Evolutionary conservation across 2,113 vertebrate species (phyloP), one percentile per base, ranked within the genome.

Genomic region (Nycticryphes semicollaris): DNA sequence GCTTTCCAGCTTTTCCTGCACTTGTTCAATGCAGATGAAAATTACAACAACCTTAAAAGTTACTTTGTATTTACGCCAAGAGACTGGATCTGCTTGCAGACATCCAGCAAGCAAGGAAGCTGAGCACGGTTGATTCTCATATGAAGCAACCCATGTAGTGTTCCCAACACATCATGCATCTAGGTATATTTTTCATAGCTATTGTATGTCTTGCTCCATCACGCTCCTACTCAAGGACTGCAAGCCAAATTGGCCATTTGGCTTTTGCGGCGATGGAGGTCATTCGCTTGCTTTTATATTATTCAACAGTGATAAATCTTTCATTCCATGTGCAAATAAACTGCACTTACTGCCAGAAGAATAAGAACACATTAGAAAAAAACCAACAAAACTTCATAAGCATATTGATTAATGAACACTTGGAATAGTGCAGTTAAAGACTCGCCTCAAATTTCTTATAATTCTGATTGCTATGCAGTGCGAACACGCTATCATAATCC

Each of bases 81-180:
- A 76, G 47, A 24, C 33, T 69, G 25, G 23, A 57, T 45, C 57
- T 86, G 23, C 47, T 43, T 41, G 59, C 20, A 63, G 78, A 35
- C 16, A 54, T 23, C 31, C 45, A 69, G 15, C n/a, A 62, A 73
- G n/a, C 14, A 67, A 57, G 67, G 4, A 73, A 33, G 48, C 59
- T 69, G 35, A 20, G 23, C 23, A 4, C 3, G 18, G 18, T 16
- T 35, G 31, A 64, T 37, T 43, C 2, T 5, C 15, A 5, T 24
- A 31, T 0, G 0, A 72, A 75, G 0, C 4, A 28, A 12, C 22
- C 57, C 1, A 5, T 41, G 31, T 47, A 39, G 14, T 43, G 14
- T 37, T 63, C 20, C 39, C 66, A 63, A 60, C 0, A 2, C 23
- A 21, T 28, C 35, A 1, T 9, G 20, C 4, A 1, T 35, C 80